These are phyloP conservation scores for Nomada hirtipes DNA, from an alignment of 2,888 invertebrate genomes.

Conservation along the genomic window DNA sequence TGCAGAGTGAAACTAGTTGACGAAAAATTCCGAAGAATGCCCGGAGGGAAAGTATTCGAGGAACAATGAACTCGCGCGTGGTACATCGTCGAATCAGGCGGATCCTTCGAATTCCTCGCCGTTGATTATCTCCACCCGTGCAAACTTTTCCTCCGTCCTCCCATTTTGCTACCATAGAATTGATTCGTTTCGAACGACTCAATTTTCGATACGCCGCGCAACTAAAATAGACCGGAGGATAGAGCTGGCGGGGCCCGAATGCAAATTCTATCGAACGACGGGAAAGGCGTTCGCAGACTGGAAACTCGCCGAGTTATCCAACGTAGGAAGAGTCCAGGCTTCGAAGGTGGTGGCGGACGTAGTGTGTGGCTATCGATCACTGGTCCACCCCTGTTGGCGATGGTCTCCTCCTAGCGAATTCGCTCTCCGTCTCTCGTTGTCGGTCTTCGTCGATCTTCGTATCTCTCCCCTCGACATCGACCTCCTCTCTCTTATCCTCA, in stretches of 20 bases:
- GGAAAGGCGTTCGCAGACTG: conserved; percentile 27
- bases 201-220: neutral
- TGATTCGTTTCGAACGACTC: neutral
- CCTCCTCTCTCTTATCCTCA: conserved; percentile 73
- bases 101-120: neutral
- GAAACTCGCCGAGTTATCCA: conserved; percentile 61
- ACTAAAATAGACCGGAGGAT: neutral
- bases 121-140: neutral
- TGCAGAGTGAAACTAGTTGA: conserved; percentile 20
- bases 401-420: conserved; percentile 73
- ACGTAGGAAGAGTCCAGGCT: conserved; percentile 70
- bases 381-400: conserved; percentile 75
- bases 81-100: neutral
- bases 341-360: conserved; percentile 71
- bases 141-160: neutral
- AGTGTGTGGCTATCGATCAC: conserved; percentile 80
- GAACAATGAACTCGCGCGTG: neutral
- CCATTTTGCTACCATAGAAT: neutral
- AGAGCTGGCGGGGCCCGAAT: conserved; percentile 7
- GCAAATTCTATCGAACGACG: conserved; percentile 21
- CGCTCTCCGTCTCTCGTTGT: conserved; percentile 55
- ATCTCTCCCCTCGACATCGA: conserved; percentile 28
- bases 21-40: conserved; percentile 20
- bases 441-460: conserved; percentile 18
- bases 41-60: neutral